Evolutionary conservation across 2,888 invertebrate species (phyloP).

Genomic region (Tromatobia lineatoria): DNA sequence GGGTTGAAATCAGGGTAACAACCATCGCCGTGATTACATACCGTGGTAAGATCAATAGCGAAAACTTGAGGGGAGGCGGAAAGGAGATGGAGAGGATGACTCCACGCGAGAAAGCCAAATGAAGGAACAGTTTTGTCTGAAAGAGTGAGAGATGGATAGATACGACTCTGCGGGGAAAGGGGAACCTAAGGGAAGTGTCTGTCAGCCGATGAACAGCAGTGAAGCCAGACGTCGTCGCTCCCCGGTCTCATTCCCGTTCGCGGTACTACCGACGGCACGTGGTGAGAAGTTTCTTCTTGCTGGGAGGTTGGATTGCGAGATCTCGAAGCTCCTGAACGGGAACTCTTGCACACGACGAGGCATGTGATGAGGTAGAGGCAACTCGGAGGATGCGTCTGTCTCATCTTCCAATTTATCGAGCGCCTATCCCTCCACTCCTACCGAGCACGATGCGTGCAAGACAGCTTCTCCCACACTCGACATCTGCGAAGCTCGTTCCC

Average conservation of each 20-base stretch:
- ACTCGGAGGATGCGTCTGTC: conserved; percentile 24
- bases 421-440: not conserved
- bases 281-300: conserved; percentile 23
- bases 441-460: conserved; percentile 39
- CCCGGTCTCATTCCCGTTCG: conserved; percentile 32
- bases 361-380: conserved; percentile 8
- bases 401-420: conserved; percentile 45
- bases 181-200: conserved; percentile 39
- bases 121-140: not conserved
- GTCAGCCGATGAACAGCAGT: conserved; percentile 51
- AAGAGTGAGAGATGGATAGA: conserved; percentile 9
- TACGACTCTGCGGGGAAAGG: not conserved
- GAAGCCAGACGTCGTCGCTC: conserved; percentile 45
- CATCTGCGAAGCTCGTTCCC: conserved; percentile 42
- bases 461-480: conserved; percentile 35
- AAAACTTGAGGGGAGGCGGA: not conserved
- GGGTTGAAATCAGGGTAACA: conserved; percentile 44
- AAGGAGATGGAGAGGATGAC: not conserved
- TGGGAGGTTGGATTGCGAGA: conserved; percentile 7
- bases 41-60: conserved; percentile 44
- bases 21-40: conserved; percentile 41
- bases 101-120: conserved; percentile 15
- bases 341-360: conserved; percentile 8
- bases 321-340: not conserved
- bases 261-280: conserved; percentile 7